Evolutionary conservation across 2,113 vertebrate species (phyloP).

Genomic region (Hippoglossus stenolepis): DNA sequence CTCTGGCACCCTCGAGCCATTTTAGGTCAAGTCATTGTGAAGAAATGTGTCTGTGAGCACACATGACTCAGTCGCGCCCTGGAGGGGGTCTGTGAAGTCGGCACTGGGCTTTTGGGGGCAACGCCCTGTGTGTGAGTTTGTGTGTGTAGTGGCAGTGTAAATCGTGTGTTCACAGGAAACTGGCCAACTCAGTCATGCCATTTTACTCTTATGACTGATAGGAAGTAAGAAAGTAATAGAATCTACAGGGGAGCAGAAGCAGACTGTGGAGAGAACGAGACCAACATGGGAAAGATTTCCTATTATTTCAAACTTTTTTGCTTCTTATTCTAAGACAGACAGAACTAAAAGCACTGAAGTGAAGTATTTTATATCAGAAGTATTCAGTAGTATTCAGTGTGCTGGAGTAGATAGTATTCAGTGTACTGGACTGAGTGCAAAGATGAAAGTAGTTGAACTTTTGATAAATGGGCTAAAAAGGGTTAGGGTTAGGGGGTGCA

Average conservation of each 20-base stretch:
- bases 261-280: neutral
- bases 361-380: neutral
- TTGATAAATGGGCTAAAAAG: too few species aligned
- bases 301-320: too few species aligned
- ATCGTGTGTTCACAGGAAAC: constrained; percentile 63
- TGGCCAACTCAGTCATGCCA: constrained; percentile 37
- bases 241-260: constrained; percentile 3
- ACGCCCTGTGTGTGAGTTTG: constrained; percentile 53
- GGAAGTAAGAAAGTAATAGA: constrained; percentile 31
- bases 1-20: constrained; percentile 33
- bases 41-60: constrained; percentile 51
- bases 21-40: constrained; percentile 57
- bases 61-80: constrained; percentile 56
- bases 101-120: constrained; percentile 32
- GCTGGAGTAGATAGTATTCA: too few species aligned
- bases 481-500: too few species aligned
- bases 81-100: constrained; percentile 54
- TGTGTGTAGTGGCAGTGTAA: constrained; percentile 13
- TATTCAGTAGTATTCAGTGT: too few species aligned
- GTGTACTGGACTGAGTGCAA: neutral
- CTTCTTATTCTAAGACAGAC: neutral
- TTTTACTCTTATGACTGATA: constrained; percentile 44
- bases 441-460: too few species aligned
- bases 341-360: neutral
- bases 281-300: neutral